Evolutionary conservation across 2,888 invertebrate genomes (phyloP).

Genomic region (Melikaiella ostensackeni): DNA sequence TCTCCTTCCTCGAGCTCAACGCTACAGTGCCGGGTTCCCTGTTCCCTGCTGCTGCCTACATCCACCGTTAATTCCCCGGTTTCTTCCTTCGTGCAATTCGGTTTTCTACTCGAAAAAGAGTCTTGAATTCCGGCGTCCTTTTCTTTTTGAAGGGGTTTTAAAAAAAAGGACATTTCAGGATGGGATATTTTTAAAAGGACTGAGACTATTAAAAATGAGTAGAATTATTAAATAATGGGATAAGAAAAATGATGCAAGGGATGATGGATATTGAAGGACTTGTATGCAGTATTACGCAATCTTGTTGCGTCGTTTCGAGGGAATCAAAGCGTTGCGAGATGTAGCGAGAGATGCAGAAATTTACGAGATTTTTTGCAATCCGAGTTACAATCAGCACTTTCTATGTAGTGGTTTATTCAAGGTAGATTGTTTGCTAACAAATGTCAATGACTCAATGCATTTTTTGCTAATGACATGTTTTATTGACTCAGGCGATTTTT

Average conservation of each 20-base stretch:
- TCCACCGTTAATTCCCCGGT: constrained; percentile 31
- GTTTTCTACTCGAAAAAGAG: not conserved
- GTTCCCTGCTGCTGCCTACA: not conserved
- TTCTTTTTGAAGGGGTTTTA: not conserved
- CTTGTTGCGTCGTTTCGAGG: not conserved
- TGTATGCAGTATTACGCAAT: constrained; percentile 18
- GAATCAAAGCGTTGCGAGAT: not conserved
- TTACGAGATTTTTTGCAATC: not conserved
- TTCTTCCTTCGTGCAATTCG: constrained; percentile 3
- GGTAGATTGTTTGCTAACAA: not conserved
- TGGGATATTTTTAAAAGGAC: not conserved
- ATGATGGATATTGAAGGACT: not conserved
- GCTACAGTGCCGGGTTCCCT: constrained; percentile 8
- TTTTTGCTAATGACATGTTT: not conserved
- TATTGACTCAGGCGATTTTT: not conserved
- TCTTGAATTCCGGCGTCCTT: not conserved
- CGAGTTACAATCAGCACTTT: not conserved
- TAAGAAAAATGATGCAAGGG: not conserved
- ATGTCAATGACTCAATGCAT: not conserved
- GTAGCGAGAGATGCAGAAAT: not conserved
- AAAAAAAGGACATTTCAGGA: not conserved
- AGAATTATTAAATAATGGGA: not conserved
- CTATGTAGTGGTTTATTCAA: not conserved
- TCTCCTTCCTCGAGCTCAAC: constrained; percentile 31
- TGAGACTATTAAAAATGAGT: not conserved